A percentile compares a stretch with the other conserved stretches of the same genome.
Evolutionary conservation across 2,113 vertebrate species (phyloP).

Genomic region (Lagopus muta): DNA sequence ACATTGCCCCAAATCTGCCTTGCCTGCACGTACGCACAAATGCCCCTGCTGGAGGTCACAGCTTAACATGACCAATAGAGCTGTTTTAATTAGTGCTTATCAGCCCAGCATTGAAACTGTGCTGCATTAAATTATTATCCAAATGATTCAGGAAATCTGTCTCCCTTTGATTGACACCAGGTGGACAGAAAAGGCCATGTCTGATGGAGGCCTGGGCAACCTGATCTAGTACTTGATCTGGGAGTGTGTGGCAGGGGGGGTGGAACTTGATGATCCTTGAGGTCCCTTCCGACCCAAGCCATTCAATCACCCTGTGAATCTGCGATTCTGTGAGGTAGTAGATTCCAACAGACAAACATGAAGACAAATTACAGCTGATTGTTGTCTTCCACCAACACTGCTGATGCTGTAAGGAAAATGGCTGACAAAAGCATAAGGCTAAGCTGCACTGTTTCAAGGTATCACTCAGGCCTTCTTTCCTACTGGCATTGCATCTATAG

Average conservation of each 20-base stretch:
- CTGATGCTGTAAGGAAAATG: background rate
- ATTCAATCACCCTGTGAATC: too few species aligned
- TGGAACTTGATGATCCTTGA: too few species aligned
- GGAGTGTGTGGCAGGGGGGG: too few species aligned
- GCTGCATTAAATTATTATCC: background rate
- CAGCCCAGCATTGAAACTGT: background rate
- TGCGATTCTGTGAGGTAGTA: background rate
- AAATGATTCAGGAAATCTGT: background rate
- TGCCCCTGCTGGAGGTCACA: background rate
- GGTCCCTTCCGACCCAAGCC: too few species aligned
- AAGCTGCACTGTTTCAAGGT: fast-evolving
- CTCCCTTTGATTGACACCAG: background rate
- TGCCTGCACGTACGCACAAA: background rate
- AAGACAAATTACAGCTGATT: background rate
- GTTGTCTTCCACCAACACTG: background rate
- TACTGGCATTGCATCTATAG: background rate
- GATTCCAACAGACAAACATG: background rate
- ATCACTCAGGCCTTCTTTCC: background rate
- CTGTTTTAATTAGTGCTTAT: background rate
- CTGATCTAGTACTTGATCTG: too few species aligned
- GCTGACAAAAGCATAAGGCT: background rate
- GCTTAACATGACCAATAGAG: background rate
- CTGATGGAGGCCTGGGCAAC: too few species aligned
- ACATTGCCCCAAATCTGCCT: background rate
- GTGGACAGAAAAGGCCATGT: background rate